phyloP scores from a whole-genome alignment of 1,140 invertebrate species.

The Sminthurinus signatus region DNA sequence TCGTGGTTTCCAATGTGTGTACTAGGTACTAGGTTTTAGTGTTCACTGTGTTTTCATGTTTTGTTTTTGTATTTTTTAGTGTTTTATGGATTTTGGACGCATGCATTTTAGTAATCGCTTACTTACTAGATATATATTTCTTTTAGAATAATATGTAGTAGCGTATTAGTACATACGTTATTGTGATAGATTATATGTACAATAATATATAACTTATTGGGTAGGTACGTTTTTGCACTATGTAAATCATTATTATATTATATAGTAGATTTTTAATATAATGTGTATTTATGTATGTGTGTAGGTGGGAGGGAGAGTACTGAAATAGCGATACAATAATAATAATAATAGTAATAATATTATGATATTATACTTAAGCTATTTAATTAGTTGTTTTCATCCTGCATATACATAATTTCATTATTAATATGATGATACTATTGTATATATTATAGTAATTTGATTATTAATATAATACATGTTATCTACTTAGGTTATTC shows the following conservation, averaged over 20 bases:
- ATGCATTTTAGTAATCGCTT: not conserved
- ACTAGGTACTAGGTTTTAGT: too few relatives aligned
- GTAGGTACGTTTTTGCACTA: not conserved
- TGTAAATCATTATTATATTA: too few relatives aligned
- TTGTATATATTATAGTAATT: not conserved
- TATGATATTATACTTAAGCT: not conserved
- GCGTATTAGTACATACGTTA: not conserved
- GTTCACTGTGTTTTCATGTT: too few relatives aligned
- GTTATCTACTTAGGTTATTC: too few relatives aligned
- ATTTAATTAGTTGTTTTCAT: not conserved
- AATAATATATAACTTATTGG: not conserved
- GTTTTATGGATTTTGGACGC: not conserved
- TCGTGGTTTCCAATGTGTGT: too few relatives aligned
- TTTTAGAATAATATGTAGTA: not conserved
- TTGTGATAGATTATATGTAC: not conserved
- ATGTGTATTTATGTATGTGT: not conserved
- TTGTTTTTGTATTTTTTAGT: not conserved
- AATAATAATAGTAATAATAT: not conserved
- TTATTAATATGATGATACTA: not conserved
- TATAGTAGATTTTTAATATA: not conserved
- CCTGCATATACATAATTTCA: not conserved
- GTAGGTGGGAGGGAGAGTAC: too few relatives aligned
- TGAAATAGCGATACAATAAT: not conserved
- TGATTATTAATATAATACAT: too few relatives aligned
- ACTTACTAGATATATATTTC: not conserved